phyloP scores from a whole-genome alignment of 2,797 vertebrate species.

The Schizopygopsis malacanthus region DNA sequence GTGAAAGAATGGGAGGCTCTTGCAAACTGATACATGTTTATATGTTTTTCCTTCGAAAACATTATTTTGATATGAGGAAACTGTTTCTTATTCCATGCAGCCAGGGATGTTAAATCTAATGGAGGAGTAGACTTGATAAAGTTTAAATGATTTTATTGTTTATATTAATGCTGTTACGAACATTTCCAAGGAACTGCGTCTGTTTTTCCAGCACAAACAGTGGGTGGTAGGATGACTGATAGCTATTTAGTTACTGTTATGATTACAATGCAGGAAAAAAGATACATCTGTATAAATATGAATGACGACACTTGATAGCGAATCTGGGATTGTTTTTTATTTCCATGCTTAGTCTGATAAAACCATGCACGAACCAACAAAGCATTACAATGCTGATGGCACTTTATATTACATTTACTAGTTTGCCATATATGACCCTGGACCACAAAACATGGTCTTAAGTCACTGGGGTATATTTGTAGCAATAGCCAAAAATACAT shows the following conservation, averaged over 20 bases:
- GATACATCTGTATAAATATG: slow-evolving; percentile 22
- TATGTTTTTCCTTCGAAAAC: background rate
- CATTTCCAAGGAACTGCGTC: slow-evolving; percentile 6
- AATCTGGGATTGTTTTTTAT: background rate
- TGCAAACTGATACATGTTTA: background rate
- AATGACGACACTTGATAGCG: background rate
- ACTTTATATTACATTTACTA: slow-evolving; percentile 5
- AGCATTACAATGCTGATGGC: background rate
- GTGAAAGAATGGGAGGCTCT: background rate
- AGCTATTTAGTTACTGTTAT: slow-evolving; percentile 21
- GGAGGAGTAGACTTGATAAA: background rate
- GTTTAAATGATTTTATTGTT: background rate
- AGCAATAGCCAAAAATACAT: no score
- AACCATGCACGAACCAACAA: background rate
- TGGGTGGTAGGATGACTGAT: slow-evolving; percentile 35
- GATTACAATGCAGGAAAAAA: slow-evolving; percentile 31
- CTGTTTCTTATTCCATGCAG: background rate
- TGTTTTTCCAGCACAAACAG: slow-evolving; percentile 20
- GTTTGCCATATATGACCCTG: background rate
- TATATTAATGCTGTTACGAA: slow-evolving; percentile 7
- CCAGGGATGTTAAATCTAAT: background rate
- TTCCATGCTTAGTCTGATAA: slow-evolving; percentile 11
- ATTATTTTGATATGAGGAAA: slow-evolving; percentile 15
- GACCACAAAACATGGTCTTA: no score
- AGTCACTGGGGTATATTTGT: no score